phyloP scores from a whole-genome alignment of 1,140 invertebrate species.

The Cataglyphis hispanica region DNA sequence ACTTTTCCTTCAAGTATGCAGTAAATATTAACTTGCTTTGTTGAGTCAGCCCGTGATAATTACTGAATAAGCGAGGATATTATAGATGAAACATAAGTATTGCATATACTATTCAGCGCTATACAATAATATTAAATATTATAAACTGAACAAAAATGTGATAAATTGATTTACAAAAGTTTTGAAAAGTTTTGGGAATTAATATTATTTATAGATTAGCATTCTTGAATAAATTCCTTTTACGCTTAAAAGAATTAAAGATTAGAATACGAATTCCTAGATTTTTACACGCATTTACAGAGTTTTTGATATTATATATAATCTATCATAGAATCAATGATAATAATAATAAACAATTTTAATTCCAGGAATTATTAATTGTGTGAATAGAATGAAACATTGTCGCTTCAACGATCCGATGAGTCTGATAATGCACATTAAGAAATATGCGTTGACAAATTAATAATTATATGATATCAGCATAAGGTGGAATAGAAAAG shows the following conservation, averaged over 20 bases:
- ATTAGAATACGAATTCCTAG: background rate
- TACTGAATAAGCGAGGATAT: slow-evolving; percentile 17
- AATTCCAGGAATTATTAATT: too few species aligned
- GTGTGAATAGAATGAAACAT: too few species aligned
- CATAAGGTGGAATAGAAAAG: too few species aligned
- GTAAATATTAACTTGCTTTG: slow-evolving; percentile 12
- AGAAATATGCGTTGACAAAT: too few species aligned
- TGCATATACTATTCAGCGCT: background rate
- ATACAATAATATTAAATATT: background rate
- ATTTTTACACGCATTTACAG: background rate
- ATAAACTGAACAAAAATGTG: background rate
- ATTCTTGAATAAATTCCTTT: background rate
- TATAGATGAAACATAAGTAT: background rate
- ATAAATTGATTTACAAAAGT: background rate
- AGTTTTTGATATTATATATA: too few species aligned
- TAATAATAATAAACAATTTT: too few species aligned
- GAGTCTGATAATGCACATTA: too few species aligned
- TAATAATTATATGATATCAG: too few species aligned
- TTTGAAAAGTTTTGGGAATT: background rate
- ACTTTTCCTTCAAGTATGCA: slow-evolving; percentile 32
- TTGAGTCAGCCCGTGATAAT: slow-evolving; percentile 32
- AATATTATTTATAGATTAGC: background rate
- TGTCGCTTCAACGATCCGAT: too few species aligned
- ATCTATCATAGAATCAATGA: too few species aligned
- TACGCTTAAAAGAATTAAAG: background rate